Evolutionary conservation across 2,113 vertebrate species (phyloP).

Genomic region (Cervus canadensis): DNA sequence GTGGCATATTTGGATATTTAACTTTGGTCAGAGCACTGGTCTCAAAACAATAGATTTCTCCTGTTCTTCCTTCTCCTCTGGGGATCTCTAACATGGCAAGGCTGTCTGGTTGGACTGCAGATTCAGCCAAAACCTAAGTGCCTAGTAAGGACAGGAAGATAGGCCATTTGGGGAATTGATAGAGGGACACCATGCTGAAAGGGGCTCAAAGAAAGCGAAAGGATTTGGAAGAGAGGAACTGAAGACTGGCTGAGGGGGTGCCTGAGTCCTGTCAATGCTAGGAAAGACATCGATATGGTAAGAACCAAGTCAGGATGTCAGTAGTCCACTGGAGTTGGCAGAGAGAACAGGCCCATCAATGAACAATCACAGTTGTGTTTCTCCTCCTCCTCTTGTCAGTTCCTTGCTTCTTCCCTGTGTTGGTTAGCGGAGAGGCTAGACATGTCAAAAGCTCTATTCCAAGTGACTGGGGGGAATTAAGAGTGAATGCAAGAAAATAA

Average conservation of each 20-base stretch:
- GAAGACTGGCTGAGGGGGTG: not conserved
- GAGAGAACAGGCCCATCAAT: not conserved
- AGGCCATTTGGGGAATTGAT: not conserved
- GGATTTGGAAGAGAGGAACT: not conserved
- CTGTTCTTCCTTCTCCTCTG: not conserved
- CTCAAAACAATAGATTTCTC: not conserved
- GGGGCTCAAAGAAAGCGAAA: not conserved
- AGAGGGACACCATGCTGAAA: not conserved
- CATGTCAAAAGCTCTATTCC: not conserved
- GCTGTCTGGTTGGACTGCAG: not conserved
- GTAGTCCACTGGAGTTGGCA: not conserved
- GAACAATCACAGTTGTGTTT: not conserved
- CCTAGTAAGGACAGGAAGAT: not conserved
- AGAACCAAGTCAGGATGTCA: not conserved
- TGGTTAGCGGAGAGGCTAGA: not conserved
- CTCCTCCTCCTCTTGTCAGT: not conserved
- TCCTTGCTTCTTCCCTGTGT: not conserved
- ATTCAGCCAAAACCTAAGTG: not conserved
- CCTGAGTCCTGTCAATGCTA: not conserved
- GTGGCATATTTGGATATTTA: not conserved
- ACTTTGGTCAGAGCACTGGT: not conserved
- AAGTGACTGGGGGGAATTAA: not conserved
- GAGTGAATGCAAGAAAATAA: not conserved
- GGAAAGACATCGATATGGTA: not conserved
- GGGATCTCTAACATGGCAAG: not conserved